These are phyloP conservation scores for Drosophila athabasca DNA, from an alignment of 1,140 invertebrate genomes.

Conservation along the genomic window DNA sequence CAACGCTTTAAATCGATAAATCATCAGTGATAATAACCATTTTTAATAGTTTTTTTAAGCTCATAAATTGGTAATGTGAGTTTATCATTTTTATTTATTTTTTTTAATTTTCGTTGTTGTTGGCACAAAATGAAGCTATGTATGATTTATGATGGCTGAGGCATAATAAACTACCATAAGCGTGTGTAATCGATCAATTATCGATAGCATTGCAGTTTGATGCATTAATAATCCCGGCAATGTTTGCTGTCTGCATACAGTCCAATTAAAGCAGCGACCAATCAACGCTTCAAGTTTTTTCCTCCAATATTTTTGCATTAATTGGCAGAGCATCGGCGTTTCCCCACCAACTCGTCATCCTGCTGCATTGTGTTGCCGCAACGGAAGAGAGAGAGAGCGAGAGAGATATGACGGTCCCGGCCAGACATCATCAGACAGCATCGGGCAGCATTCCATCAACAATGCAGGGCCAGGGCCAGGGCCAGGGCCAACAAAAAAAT, in stretches of 20 bases:
- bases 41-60: slow-evolving; percentile 45
- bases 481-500: slow-evolving; percentile 18
- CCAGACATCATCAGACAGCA: slow-evolving; percentile 56
- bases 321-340: background rate
- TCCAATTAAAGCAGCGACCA: slow-evolving; percentile 49
- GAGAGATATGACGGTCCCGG: background rate
- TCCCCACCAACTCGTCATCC: too few species aligned
- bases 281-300: slow-evolving; percentile 46
- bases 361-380: too few species aligned
- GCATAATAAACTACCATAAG: slow-evolving; percentile 25
- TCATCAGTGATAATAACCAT: slow-evolving; percentile 41
- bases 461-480: background rate
- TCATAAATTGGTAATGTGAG: slow-evolving; percentile 35
- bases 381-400: too few species aligned
- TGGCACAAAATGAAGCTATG: slow-evolving; percentile 6
- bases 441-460: slow-evolving; percentile 15
- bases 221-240: slow-evolving; percentile 28
- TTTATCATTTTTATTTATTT: slow-evolving; percentile 9
- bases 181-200: slow-evolving; percentile 58
- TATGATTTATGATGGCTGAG: slow-evolving; percentile 21
- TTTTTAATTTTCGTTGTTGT: slow-evolving; percentile 29
- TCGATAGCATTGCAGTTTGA: slow-evolving; percentile 44
- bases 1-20: slow-evolving; percentile 26
- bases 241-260: slow-evolving; percentile 13
- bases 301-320: slow-evolving; percentile 6